Conservation (phyloP, 37 sponge, comb jelly and placozoan species). For the Ephydatia muelleri region DNA sequence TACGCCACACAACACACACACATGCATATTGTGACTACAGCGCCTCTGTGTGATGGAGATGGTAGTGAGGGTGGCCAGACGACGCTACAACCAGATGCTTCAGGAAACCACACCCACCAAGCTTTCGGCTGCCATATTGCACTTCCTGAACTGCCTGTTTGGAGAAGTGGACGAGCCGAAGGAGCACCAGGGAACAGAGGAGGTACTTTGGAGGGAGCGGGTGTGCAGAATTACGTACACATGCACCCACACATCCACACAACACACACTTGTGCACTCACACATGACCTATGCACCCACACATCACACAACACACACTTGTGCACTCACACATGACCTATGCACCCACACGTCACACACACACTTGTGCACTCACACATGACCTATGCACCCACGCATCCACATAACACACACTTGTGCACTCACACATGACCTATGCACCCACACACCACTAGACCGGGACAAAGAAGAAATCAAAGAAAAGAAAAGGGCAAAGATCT, state of each 20-base stretch:
- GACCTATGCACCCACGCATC: too few relatives aligned
- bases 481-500: constrained; percentile 1
- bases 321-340: too few relatives aligned
- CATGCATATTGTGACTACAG: constrained; percentile 3
- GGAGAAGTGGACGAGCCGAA: background rate
- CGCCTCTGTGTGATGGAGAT: constrained; percentile 83
- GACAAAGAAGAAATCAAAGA: constrained; percentile 51
- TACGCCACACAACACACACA: too few relatives aligned
- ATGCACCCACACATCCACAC: too few relatives aligned
- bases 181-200: background rate
- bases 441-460: constrained; percentile 19
- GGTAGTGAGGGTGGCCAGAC: constrained; percentile 78
- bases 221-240: too few relatives aligned
- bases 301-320: too few relatives aligned
- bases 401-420: too few relatives aligned
- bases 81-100: constrained; percentile 56
- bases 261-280: too few relatives aligned
- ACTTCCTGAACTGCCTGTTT: constrained; percentile 87
- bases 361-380: background rate
- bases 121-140: constrained; percentile 52
- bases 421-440: too few relatives aligned
- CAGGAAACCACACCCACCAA: constrained; percentile 51
- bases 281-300: too few relatives aligned
- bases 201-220: background rate
- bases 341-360: too few relatives aligned